Base-by-base conservation (phyloP, 2,113 vertebrate genomes). In the Monopterus albus region DNA sequence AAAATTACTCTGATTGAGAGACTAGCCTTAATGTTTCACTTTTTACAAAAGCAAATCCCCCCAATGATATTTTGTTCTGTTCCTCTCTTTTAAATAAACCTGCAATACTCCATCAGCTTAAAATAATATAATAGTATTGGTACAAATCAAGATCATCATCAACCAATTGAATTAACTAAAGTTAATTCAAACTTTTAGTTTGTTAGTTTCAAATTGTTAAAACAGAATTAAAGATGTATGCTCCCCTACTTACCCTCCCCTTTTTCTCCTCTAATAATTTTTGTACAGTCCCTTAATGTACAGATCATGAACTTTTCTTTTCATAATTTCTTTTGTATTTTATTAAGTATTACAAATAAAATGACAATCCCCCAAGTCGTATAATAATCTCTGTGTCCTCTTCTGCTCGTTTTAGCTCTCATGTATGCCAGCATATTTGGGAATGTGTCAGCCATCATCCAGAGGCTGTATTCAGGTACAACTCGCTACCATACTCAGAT, bases 391-490 rank as follows among this genome's bases (percentile, higher is more conserved):
- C 3, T 13, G 8, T 52, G 14, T 64, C 40, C 21, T 61, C 5
- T 40, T 66, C 29, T 57, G 57, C 4, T 33, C 15, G 3, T 53
- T n/a, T 35, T 79, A 99, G 98, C 98, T 65, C 95, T 99, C 45
- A 99, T 99, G 97, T 99, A 99, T 0, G 97, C 97, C 91, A 99
- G 98, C 66, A 99, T 99, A 88, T 99, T 99, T 8, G 98, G 97
- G 72, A 99, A 99, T 0, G 98, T 99, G 80, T 97, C 97, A 0
- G 97, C 98, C 73, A 99, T 99, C 88, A 98, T 99, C 89, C 97
- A 98, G 90, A 94, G 96, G 15, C 89, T 99, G 39, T 99, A 99
- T 82, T 96, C 96, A 0, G 96, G 97, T 65, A 98, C 96, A 0
- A 95, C 96, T 0, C 96, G 96, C 56, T 99, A 99, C 90, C 97